These are phyloP conservation scores for Eueremaeus valkanovi DNA, from an alignment of 2,888 invertebrate species.

Conservation along the genomic window DNA sequence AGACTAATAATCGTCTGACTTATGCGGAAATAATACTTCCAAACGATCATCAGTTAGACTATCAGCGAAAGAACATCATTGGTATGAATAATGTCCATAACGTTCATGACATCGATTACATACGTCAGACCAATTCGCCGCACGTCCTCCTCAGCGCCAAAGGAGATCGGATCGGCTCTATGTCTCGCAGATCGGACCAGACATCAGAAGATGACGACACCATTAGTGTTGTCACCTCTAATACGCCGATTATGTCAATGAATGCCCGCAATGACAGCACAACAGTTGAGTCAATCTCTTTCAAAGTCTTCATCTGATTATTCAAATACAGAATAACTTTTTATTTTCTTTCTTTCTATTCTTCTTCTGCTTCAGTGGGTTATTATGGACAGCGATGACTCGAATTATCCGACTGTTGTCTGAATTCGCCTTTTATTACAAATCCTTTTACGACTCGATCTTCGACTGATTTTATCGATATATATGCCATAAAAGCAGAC, in stretches of 20 bases:
- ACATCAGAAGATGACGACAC: neutral
- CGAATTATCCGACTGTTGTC: constrained; percentile 2
- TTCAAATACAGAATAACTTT: neutral
- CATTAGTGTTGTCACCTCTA: neutral
- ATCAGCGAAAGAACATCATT: neutral
- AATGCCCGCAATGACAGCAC: constrained; percentile 2
- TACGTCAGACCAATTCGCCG: neutral
- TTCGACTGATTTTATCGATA: neutral
- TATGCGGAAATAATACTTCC: constrained; percentile 15
- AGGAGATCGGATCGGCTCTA: neutral
- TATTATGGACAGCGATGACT: constrained; percentile 3
- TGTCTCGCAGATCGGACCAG: neutral
- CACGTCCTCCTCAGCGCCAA: neutral
- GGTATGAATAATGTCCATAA: neutral
- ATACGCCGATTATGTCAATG: neutral
- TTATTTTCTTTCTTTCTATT: neutral
- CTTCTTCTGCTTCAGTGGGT: neutral
- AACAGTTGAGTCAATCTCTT: neutral
- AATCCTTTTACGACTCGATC: neutral
- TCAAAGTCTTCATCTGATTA: too few relatives aligned
- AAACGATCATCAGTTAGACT: neutral
- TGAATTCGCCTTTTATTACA: neutral
- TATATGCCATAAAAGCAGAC: neutral
- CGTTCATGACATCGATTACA: neutral
- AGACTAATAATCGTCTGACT: constrained; percentile 4